Evolutionary conservation across 2,113 vertebrate species (phyloP), one percentile per base, ranked within the genome.

Genomic region (Pygoscelis adeliae): DNA sequence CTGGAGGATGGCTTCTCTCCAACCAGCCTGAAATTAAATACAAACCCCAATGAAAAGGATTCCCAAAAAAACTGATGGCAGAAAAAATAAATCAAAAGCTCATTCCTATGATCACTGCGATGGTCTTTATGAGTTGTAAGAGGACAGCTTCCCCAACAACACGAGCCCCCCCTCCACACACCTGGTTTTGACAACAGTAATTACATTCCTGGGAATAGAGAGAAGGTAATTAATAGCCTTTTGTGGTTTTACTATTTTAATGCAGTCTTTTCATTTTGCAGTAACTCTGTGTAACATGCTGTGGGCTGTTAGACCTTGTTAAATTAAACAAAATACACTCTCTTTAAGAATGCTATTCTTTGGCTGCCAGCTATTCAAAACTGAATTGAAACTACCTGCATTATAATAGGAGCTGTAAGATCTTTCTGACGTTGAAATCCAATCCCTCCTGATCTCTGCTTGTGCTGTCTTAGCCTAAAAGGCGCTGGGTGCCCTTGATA

Each of bases 261-360:
- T 93, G 90, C 81, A 91, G 88, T 21, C 93, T 94, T 95, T 96
- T 96, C 95, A 96, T 94, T 95, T 86, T 66, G 85, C 86, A 59
- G 90, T 72, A 96, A 95, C 84, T 91, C 93, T 93, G 7, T 62
- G 89, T 87, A 95, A 90, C 94, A 95, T 36, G 95, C 94, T 97
- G 96, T 89, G 93, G 94, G 94, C 97, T 96, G 92, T 94, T 97
- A 94, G 94, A 93, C 95, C 94, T 94, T 95, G 97, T 97, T 97
- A 97, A 96, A 96, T 97, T 97, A 98, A 98, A 90, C 94, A 96
- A 96, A 98, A 96, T 93, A 89, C 86, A 77, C 58, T 93, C 95
- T 80, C 92, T 97, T 97, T 81, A 96, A 91, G 89, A 89, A 94
- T 93, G 91, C 81, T 96, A 94, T 98, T 97, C 94, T 97, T 91